phyloP scores from a whole-genome alignment of 2,888 invertebrate genomes.

The Philonicus albiceps region DNA sequence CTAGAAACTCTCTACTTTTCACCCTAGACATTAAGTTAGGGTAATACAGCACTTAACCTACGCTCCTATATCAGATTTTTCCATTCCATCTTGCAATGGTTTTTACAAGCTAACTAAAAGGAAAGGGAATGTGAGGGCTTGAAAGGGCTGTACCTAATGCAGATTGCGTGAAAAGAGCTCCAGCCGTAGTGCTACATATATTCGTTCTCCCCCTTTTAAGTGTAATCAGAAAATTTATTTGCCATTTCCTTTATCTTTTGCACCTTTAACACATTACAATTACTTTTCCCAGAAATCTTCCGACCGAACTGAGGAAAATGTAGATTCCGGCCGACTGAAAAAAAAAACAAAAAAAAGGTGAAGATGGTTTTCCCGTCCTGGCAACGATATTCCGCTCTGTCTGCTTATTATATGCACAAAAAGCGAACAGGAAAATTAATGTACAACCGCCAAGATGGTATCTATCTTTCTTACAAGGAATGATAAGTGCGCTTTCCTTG shows the following conservation, averaged over 20 bases:
- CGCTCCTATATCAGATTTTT: conserved; percentile 8
- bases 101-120: background rate
- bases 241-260: conserved; percentile 36
- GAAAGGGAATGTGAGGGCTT: background rate
- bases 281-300: background rate
- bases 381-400: background rate
- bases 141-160: conserved; percentile 3
- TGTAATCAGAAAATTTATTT: conserved; percentile 42
- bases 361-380: background rate
- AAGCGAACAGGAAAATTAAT: conserved; percentile 12
- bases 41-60: conserved; percentile 7
- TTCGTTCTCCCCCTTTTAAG: background rate
- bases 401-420: conserved; percentile 23
- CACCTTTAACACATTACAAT: conserved; percentile 42
- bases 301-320: conserved; percentile 6
- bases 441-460: background rate
- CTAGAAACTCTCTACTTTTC: background rate
- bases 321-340: background rate
- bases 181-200: background rate
- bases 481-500: background rate
- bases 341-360: background rate
- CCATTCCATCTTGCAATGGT: conserved; percentile 11
- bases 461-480: background rate
- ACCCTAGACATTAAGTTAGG: conserved; percentile 17
- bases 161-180: background rate